Base-by-base conservation (phyloP, 2,113 vertebrate species). In the Isichthys henryi region DNA sequence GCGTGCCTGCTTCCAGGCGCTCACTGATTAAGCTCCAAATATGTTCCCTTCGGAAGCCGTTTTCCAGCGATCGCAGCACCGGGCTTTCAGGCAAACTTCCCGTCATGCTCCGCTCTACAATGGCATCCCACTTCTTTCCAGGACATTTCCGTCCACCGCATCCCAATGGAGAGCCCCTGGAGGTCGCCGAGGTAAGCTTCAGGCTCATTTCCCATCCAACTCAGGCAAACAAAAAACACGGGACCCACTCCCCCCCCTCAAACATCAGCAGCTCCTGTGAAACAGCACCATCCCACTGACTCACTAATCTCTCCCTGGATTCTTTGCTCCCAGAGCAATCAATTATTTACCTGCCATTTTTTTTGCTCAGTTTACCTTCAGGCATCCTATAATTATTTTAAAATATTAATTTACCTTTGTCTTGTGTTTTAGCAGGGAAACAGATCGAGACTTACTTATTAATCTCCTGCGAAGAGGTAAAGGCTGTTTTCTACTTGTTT, bases 321-420 rank as follows among this genome's bases (percentile, higher is more conserved):
- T 89, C 92, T 90, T 91, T 90, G 92, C 93, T 95, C 94, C 94
- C 94, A 93, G 86, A 90, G 93, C 94, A 95, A 96, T 97, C 96
- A 96, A 96, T 97, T 97, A 96, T 97, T 96, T 96, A 96, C 94
- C 95, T 92, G 93, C 94, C 93, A 95, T 93, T 91, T 90, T 95
- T 80, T 80, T 80, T 39, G 74, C 17, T 93, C 94, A 94, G 94
- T 97, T 96, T 96, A 93, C 95, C 97, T 97, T 95, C 92, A 91
- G 96, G 96, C 95, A 94, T 94, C 94, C 94, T 93, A 95, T 96
- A 96, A 96, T 97, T 96, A 97, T 97, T 95, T 96, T 97, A 95
- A 97, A 97, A 97, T 97, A 97, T 97, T 97, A 96, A 97, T 97
- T 95, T 95, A 95, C 92, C 95, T 96, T 95, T 96, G 95, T 96